Base-by-base conservation (phyloP, 2,797 vertebrate species). In the Cossypha dichroa region DNA sequence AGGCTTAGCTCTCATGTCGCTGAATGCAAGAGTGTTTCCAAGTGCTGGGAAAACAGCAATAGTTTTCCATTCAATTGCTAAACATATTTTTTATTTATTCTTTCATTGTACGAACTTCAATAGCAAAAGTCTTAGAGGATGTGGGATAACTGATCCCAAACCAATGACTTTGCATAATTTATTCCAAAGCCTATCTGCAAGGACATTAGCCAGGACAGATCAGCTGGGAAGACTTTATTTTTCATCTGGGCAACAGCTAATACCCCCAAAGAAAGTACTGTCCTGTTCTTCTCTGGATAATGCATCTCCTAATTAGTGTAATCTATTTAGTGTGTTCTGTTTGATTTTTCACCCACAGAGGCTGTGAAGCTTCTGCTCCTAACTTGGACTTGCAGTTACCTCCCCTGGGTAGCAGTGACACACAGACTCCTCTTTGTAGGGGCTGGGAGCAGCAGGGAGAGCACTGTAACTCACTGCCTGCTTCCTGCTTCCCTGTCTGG, bases 161-260 rank as follows among this genome's bases (percentile, higher is more conserved):
- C 8, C 41, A 62, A 26, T 40, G 29, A 26, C 52, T 93, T 73
- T 36, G 28, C 34, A 69, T 68, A n/a, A 70, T 60, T 89, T 94
- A 41, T 85, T 94, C 74, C 79, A 70, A 38, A 91, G 34, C 13
- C 15, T 72, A 83, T 85, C 59, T 96, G 45, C 59, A 91, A 88
- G 55, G 52, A 92, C 82, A 67, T 90, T 85, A 92, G 21, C 46
- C 69, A 85, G 33, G 64, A 68, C 52, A 81, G 69, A 90, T 88
- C 41, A 54, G 45, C 31, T 62, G 79, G 64, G 54, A 86, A 86
- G 91, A 77, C 78, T 75, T 68, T 69, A 33, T 85, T 95, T 96
- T 94, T 95, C 81, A 94, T 75, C 87, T 76, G 29, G 70, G 58
- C 34, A 95, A 75, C 55, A 76, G 78, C 55, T 85, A 63, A 81